A percentile compares a stretch with the other conserved stretches of the same genome.
Evolutionary conservation across 2,113 vertebrate species (phyloP).

Genomic region (Pleuronectes platessa): DNA sequence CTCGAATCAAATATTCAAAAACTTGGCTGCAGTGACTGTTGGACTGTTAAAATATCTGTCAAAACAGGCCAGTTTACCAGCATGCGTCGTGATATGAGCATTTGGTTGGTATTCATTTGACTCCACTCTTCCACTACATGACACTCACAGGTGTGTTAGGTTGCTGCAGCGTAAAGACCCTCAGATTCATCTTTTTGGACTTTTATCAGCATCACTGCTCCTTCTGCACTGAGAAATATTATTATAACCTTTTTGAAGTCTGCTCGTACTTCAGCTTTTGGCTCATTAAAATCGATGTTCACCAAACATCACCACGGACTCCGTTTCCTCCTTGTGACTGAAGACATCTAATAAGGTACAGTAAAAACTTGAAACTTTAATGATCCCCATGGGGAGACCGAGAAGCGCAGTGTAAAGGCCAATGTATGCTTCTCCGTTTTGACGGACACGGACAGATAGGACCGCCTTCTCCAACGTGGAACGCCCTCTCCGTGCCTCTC

Average conservation of each 20-base stretch:
- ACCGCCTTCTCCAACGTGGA: too few species aligned
- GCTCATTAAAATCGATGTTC: conserved; percentile 35
- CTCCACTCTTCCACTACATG: conserved; percentile 11
- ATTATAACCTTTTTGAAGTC: conserved; percentile 4
- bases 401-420: conserved; percentile 28
- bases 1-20: conserved; percentile 29
- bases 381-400: conserved; percentile 40
- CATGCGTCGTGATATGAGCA: conserved; percentile 12
- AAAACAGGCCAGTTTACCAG: conserved; percentile 14
- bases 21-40: conserved; percentile 34
- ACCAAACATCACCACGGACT: conserved; percentile 24
- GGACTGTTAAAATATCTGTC: conserved; percentile 49
- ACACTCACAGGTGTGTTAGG: conserved; percentile 13
- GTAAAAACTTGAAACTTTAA: conserved; percentile 48
- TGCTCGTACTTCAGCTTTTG: conserved; percentile 4
- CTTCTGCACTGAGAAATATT: not conserved
- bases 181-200: not conserved
- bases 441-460: too few species aligned
- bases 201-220: not conserved
- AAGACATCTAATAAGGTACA: conserved; percentile 32
- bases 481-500: too few species aligned
- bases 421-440: too few species aligned
- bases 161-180: conserved; percentile 2
- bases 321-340: conserved; percentile 22
- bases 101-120: conserved; percentile 40